Percentiles rank a stretch among this genome's conserved stretches.
phyloP scores from a whole-genome alignment of 2,888 invertebrate species.

The Andrena bicolor region DNA sequence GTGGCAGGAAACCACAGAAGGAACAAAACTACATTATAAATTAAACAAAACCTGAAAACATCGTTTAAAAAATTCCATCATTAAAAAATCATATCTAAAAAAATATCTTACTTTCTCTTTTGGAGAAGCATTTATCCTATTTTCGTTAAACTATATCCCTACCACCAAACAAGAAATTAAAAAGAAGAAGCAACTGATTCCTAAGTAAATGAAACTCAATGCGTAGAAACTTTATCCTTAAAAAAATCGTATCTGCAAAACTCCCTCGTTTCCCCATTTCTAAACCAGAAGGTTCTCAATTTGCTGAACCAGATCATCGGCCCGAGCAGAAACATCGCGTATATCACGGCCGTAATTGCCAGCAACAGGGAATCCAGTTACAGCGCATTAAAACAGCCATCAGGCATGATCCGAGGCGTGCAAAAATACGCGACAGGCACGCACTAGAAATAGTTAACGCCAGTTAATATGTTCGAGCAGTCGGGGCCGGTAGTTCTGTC shows the following conservation, averaged over 20 bases:
- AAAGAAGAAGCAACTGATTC: no score
- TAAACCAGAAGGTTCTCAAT: background rate
- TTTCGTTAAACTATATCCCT: no score
- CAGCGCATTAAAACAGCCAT: background rate
- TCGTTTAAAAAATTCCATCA: no score
- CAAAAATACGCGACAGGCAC: constrained; percentile 33
- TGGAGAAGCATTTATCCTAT: no score
- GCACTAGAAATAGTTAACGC: constrained; percentile 51
- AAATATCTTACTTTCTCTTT: no score
- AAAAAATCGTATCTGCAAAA: background rate
- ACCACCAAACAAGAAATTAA: no score
- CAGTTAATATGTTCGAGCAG: constrained; percentile 6
- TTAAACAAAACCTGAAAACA: no score
- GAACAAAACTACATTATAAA: no score
- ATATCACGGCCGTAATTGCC: constrained; percentile 15
- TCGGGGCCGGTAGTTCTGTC: constrained; percentile 50
- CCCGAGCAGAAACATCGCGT: constrained; percentile 4
- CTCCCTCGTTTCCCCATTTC: background rate
- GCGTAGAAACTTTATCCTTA: no score
- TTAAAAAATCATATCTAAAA: no score
- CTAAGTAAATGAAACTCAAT: no score
- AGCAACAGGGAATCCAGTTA: constrained; percentile 8
- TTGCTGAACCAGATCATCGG: background rate
- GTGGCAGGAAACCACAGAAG: no score
- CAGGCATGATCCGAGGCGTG: background rate